These are phyloP conservation scores for Germaria angustata DNA, from an alignment of 2,888 invertebrate genomes.

Conservation along the genomic window DNA sequence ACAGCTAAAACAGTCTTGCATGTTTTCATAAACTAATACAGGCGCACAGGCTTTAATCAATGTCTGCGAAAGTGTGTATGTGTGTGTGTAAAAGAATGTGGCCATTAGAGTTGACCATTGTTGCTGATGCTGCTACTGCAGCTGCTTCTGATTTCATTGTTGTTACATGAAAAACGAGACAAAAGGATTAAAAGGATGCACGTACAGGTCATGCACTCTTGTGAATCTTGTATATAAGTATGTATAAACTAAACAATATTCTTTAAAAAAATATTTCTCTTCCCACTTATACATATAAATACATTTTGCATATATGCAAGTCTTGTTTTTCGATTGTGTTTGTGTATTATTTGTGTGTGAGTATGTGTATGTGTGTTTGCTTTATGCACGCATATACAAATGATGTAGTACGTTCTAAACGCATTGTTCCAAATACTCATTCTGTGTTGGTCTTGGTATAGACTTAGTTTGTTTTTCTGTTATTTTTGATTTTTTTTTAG, in stretches of 20 bases:
- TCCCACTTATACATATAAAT: not conserved
- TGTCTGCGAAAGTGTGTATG: not conserved
- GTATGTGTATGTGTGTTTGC: too few relatives aligned
- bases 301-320: not conserved
- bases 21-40: conserved; percentile 47
- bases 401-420: conserved; percentile 62
- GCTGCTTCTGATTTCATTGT: conserved; percentile 23
- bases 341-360: not conserved
- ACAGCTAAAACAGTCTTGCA: conserved; percentile 62
- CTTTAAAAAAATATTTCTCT: conserved; percentile 33
- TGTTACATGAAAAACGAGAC: conserved; percentile 62
- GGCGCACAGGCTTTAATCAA: conserved; percentile 7
- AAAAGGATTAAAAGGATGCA: conserved; percentile 65
- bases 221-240: conserved; percentile 25
- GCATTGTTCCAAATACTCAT: conserved; percentile 57
- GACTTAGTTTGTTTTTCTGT: conserved; percentile 25
- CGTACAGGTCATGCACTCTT: conserved; percentile 65
- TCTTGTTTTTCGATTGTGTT: not conserved
- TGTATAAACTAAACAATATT: conserved; percentile 11
- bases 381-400: conserved; percentile 60
- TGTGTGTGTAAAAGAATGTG: conserved; percentile 9
- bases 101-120: conserved; percentile 47
- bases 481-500: conserved; percentile 40
- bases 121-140: conserved; percentile 15
- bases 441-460: conserved; percentile 29